These are phyloP conservation scores for Parazoanthus darwini DNA, from an alignment of 92 coral and sea anemone genomes.

Conservation along the genomic window DNA sequence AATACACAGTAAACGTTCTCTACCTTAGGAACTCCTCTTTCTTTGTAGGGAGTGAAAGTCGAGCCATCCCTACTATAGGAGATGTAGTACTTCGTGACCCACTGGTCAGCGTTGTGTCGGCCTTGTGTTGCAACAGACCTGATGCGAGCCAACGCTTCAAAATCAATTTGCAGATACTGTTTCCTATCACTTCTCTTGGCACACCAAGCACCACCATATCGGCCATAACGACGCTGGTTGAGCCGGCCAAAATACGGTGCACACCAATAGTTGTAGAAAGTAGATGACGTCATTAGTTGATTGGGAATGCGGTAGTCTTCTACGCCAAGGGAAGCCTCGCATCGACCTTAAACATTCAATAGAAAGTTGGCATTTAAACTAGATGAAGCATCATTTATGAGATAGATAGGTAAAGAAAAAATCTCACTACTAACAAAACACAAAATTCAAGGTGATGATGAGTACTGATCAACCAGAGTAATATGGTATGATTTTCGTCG, in stretches of 20 bases:
- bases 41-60: constrained; percentile 58
- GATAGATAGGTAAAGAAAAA: too few relatives aligned
- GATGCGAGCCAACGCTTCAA: constrained; percentile 58
- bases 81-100: constrained; percentile 75
- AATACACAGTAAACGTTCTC: not conserved
- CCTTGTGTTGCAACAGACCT: constrained; percentile 75
- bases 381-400: too few relatives aligned
- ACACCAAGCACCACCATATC: constrained; percentile 77
- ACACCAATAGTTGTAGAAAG: constrained; percentile 68
- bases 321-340: constrained; percentile 65
- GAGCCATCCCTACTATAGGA: constrained; percentile 73
- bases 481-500: too few relatives aligned
- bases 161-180: constrained; percentile 75
- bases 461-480: too few relatives aligned
- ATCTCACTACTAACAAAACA: too few relatives aligned
- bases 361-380: not conserved
- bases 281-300: constrained; percentile 79
- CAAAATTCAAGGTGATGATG: too few relatives aligned
- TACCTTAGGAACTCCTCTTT: constrained; percentile 57
- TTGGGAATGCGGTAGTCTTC: constrained; percentile 80
- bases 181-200: constrained; percentile 59
- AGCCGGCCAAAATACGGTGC: constrained; percentile 86
- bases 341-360: constrained; percentile 31
- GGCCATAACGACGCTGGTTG: constrained; percentile 68
- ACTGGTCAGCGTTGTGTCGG: constrained; percentile 70